phyloP scores from a whole-genome alignment of 2,113 vertebrate genomes.

The Gambusia holbrooki region DNA sequence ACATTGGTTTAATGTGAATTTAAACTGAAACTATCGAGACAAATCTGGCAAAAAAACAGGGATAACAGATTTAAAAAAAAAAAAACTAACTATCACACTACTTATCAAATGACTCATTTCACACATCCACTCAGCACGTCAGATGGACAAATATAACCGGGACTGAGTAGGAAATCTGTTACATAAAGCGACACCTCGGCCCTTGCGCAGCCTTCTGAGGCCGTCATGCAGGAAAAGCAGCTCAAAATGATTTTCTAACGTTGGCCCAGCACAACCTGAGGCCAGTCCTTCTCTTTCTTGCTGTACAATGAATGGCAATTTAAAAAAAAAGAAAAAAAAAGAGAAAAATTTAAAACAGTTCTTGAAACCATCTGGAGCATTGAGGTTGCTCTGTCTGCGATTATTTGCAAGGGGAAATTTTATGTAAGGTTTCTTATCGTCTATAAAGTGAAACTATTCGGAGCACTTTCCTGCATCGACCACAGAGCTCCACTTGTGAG shows the following conservation, averaged over 20 bases:
- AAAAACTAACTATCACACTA: not conserved
- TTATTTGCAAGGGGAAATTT: slow-evolving; percentile 16
- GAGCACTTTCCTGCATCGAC: not conserved
- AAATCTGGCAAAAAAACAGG: not conserved
- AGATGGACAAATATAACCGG: slow-evolving; percentile 14
- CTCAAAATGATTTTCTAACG: too few species aligned
- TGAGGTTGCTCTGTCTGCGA: not conserved
- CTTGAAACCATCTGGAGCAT: not conserved
- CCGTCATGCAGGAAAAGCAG: too few species aligned
- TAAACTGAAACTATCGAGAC: not conserved
- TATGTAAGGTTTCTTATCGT: not conserved
- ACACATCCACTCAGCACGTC: slow-evolving; percentile 30
- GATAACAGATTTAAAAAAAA: slow-evolving; percentile 7
- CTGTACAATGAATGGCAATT: too few species aligned
- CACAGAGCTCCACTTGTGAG: not conserved
- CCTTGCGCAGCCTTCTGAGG: slow-evolving; percentile 2
- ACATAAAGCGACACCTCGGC: slow-evolving; percentile 15
- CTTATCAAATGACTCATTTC: slow-evolving; percentile 46
- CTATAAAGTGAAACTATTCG: slow-evolving; percentile 27
- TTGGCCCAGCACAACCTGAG: too few species aligned
- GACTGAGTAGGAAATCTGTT: slow-evolving; percentile 1
- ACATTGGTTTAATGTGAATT: not conserved
- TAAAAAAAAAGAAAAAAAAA: too few species aligned
- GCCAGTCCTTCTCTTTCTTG: too few species aligned
- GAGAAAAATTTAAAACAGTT: too few species aligned